A percentile compares a stretch with the other conserved stretches of the same genome.
These are phyloP conservation scores for Melierax canorus DNA, from an alignment of 2,113 vertebrate genomes.

Conservation along the genomic window DNA sequence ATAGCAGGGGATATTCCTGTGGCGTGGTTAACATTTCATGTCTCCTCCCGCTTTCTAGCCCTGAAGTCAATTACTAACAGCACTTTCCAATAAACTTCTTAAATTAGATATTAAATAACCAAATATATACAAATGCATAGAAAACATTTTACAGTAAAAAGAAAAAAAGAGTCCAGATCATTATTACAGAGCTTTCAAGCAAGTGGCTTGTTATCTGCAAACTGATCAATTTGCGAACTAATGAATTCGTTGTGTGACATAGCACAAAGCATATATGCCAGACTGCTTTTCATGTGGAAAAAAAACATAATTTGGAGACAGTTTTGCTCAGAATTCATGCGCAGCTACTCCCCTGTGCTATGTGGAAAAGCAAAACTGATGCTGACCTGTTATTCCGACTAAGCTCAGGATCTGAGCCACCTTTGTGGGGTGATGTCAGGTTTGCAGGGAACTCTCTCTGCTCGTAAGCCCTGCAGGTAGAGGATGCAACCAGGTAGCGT, in stretches of 20 bases:
- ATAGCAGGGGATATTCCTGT: not conserved
- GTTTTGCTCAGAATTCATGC: not conserved
- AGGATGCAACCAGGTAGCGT: not conserved
- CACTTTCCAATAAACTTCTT: not conserved
- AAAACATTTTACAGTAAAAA: not conserved
- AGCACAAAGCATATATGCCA: not conserved
- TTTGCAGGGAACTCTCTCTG: not conserved
- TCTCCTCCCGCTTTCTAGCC: not conserved
- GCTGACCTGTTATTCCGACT: not conserved
- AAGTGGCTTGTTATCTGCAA: not conserved
- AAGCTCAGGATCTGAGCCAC: not conserved
- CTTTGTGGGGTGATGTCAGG: not conserved
- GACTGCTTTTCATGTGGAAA: not conserved
- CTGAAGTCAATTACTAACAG: not conserved
- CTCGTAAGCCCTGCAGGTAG: not conserved
- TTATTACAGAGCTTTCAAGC: not conserved
- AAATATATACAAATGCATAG: not conserved
- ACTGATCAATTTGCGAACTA: not conserved
- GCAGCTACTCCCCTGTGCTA: not conserved
- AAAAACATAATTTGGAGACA: accelerated
- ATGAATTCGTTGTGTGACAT: not conserved
- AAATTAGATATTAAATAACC: not conserved
- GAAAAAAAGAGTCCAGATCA: not conserved
- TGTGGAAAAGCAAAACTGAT: not conserved
- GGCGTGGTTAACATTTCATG: not conserved